Base-by-base conservation (phyloP, 2,888 invertebrate genomes). In the Leistus spinibarbis region DNA sequence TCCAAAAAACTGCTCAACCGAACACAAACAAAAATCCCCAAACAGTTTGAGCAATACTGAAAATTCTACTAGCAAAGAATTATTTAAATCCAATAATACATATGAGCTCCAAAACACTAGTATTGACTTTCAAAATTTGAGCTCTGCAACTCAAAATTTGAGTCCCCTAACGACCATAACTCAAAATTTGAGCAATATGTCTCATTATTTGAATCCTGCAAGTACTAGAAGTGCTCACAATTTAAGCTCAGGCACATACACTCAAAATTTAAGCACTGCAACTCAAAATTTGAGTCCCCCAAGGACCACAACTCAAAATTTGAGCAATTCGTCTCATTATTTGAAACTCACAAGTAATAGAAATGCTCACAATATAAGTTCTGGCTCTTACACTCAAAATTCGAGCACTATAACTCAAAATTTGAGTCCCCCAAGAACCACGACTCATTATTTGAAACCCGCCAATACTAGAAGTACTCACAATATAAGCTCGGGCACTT, bases 81-180 rank as follows among this genome's bases (percentile, higher is more conserved):
- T 63, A 22, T 68, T 72, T 73, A 67, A 17, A 17, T 19, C 19
- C 40, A 66, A 77, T 24, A 67, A 40, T 20, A 73, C 69, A 57
- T 73, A 67, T n/a, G 69, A 77, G 20, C n/a, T 63, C 17, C 27
- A 72, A 60, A 53, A 67, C 54, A 19, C 1, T n/a, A 76, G 67
- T 23, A 19, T 53, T 16, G 54, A 76, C 62, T 53, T 53, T 10
- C n/a, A 40, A 17, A 73, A 73, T 53, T 10, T 73, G 16, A 73
- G 73, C 17, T 27, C 60, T 40, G 67, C 22, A 17, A 73, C 73
- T 54, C 60, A 27, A 22, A 73, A 5, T 13, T 16, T 73, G n/a
- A 60, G 73, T 17, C 60, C 22, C 3, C 20, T 82, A 65, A 83
- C 0, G 84, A 85, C 73, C 86, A 87, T 63, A 84, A 84, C 4